Conservation (phyloP, 2,888 invertebrate genomes). For the Dasypogon diadema region DNA sequence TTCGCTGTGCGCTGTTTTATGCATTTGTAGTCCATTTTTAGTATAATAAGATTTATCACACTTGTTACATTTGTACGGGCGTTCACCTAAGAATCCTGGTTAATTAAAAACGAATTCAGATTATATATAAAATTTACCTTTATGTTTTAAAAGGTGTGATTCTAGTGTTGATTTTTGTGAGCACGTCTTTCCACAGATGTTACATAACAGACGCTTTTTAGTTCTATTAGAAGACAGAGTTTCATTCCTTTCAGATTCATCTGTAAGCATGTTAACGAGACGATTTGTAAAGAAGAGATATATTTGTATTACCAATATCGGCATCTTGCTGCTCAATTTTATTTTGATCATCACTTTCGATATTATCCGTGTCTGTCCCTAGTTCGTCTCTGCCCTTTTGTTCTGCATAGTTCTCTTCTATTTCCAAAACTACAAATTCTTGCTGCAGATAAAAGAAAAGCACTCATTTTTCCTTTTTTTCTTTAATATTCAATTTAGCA, state of each 20-base stretch:
- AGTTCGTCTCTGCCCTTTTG: background rate
- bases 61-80: constrained; percentile 59
- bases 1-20: constrained; percentile 59
- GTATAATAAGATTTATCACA: constrained; percentile 62
- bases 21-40: constrained; percentile 59
- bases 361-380: constrained; percentile 35
- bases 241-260: background rate
- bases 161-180: constrained; percentile 43
- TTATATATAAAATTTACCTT: constrained; percentile 36
- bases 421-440: constrained; percentile 19
- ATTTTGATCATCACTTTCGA: constrained; percentile 53
- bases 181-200: constrained; percentile 55
- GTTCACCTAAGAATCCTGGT: constrained; percentile 44
- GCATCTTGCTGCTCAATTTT: constrained; percentile 57
- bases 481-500: no score
- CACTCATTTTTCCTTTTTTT: no score
- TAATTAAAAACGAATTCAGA: background rate
- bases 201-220: constrained; percentile 48
- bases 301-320: background rate
- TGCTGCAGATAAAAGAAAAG: background rate
- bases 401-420: background rate
- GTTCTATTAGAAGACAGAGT: background rate
- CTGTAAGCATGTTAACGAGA: no score
- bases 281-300: background rate
- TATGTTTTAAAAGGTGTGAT: constrained; percentile 52